Conservation (phyloP, 2,888 invertebrate genomes). For the Unio delphinus region DNA sequence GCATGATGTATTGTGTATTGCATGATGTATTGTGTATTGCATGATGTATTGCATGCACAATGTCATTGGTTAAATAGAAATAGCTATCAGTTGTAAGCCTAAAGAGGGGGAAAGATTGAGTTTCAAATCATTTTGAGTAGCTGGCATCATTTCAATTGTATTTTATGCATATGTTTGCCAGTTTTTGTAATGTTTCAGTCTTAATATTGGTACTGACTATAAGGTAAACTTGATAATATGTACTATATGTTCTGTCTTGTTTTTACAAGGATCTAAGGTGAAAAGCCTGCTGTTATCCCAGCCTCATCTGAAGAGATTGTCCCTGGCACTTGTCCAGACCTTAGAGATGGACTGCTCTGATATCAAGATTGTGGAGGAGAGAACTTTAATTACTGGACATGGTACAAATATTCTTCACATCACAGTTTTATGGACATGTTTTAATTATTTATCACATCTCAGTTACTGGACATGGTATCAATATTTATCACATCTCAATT, state of each 20-base stretch:
- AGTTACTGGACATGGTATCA: neutral
- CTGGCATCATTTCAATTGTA: too few relatives aligned
- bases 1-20: too few relatives aligned
- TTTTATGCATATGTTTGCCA: too few relatives aligned
- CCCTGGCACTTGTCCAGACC: constrained; percentile 56
- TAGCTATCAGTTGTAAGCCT: too few relatives aligned
- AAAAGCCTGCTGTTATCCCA: constrained; percentile 48
- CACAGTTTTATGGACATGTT: neutral
- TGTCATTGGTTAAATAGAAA: too few relatives aligned
- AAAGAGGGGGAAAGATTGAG: too few relatives aligned
- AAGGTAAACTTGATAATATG: neutral
- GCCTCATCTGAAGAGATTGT: constrained; percentile 56
- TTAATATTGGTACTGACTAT: too few relatives aligned
- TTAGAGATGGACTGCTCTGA: constrained; percentile 60
- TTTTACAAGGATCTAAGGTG: constrained; percentile 45
- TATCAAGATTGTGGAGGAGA: constrained; percentile 58
- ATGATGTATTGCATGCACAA: too few relatives aligned
- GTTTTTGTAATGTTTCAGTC: too few relatives aligned
- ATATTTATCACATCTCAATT: neutral
- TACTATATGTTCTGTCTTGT: neutral
- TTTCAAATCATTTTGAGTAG: too few relatives aligned
- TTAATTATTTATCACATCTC: neutral
- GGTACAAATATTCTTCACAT: constrained; percentile 19
- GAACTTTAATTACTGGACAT: constrained; percentile 41
- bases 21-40: too few relatives aligned